Evolutionary conservation across 1,140 invertebrate genomes (phyloP).

Genomic region (Drosophila funebris): DNA sequence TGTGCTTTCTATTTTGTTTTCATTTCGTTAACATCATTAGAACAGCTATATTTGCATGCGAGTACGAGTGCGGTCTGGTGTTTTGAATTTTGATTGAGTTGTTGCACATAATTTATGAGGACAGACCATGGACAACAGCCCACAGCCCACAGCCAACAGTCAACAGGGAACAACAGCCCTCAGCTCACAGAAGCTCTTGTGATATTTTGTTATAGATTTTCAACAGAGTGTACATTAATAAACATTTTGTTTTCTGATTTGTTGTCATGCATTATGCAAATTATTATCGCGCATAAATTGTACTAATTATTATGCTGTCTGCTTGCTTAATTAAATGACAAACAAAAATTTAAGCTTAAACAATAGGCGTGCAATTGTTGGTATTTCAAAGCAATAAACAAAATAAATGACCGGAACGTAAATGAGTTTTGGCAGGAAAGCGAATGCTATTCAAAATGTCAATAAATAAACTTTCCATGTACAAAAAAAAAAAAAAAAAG

Average conservation of each 20-base stretch:
- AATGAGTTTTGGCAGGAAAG: constrained; percentile 27
- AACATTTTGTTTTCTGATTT: constrained; percentile 75
- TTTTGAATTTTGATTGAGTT: constrained; percentile 79
- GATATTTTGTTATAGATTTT: constrained; percentile 59
- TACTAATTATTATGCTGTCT: constrained; percentile 65
- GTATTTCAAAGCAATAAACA: constrained; percentile 20
- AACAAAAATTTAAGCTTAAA: constrained; percentile 41
- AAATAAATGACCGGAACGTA: constrained; percentile 37
- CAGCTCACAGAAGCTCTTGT: constrained; percentile 18
- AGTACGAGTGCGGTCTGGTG: constrained; percentile 23
- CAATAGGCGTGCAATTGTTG: constrained; percentile 3
- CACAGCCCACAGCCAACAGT: neutral
- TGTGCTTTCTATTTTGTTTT: constrained; percentile 28
- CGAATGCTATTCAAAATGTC: constrained; percentile 2
- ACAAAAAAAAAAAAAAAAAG: neutral
- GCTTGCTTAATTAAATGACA: constrained; percentile 71
- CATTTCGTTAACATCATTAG: constrained; percentile 6
- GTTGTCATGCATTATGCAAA: constrained; percentile 74
- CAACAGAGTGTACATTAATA: constrained; percentile 55
- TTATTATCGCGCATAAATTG: constrained; percentile 67
- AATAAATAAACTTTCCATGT: constrained; percentile 1
- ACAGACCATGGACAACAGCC: neutral
- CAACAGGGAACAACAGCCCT: neutral
- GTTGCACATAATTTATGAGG: constrained; percentile 66
- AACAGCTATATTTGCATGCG: constrained; percentile 32